A percentile compares a stretch with the other conserved stretches of the same genome.
Evolutionary conservation across 2,797 vertebrate species (phyloP).

Genomic region (Sebastes glaucus): DNA sequence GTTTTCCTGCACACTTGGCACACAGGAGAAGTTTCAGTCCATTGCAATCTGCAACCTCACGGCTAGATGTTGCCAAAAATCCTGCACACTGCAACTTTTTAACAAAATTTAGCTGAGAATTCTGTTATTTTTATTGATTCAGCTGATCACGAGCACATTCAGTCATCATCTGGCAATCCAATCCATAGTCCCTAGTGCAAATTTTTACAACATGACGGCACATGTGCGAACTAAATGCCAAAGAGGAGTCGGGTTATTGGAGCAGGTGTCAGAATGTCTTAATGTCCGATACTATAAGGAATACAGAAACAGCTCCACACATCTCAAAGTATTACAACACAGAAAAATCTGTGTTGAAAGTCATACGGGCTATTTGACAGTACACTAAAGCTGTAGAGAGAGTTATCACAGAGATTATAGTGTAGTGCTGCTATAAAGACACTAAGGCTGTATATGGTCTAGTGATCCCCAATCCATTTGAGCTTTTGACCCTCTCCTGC

Average conservation of each 20-base stretch:
- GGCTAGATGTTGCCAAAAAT: too few relatives aligned
- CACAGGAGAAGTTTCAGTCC: too few relatives aligned
- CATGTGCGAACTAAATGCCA: background rate
- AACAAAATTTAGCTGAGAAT: background rate
- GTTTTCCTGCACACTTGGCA: too few relatives aligned
- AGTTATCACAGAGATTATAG: background rate
- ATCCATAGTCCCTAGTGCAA: background rate
- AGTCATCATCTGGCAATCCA: background rate
- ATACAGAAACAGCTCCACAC: background rate
- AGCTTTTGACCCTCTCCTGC: constrained; percentile 46
- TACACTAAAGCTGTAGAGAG: background rate
- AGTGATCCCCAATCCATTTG: constrained; percentile 16
- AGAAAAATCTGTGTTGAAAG: background rate
- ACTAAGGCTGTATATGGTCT: constrained; percentile 18
- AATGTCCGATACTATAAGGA: background rate
- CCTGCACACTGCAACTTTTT: background rate
- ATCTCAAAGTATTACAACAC: background rate
- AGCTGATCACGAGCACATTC: background rate
- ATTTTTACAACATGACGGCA: background rate
- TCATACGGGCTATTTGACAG: background rate
- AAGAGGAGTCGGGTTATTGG: background rate
- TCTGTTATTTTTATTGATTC: background rate
- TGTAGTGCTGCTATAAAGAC: background rate
- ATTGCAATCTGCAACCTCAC: too few relatives aligned
- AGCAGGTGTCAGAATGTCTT: constrained; percentile 7